Evolutionary conservation across 2,113 vertebrate genomes (phyloP).

Genomic region (Glareola pratincola): DNA sequence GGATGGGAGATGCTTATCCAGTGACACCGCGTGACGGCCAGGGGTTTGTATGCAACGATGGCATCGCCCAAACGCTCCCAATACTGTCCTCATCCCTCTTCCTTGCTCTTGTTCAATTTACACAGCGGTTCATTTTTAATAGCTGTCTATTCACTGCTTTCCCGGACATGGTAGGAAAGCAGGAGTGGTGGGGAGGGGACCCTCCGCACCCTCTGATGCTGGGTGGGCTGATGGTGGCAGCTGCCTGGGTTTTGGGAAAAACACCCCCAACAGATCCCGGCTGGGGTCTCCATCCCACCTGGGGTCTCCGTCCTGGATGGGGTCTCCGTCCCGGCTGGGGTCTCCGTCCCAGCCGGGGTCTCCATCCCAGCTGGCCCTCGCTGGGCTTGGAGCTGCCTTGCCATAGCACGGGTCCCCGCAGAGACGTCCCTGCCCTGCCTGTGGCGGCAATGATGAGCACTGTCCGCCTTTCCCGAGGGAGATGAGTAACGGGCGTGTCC

Average conservation of each 20-base stretch:
- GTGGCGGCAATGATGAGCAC: neutral
- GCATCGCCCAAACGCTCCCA: neutral
- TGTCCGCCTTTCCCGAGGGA: neutral
- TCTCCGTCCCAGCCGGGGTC: too few relatives aligned
- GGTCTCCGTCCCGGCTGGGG: neutral
- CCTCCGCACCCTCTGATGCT: rapidly evolving
- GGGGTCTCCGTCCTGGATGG: too few relatives aligned
- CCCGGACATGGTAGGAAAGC: neutral
- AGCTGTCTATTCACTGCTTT: neutral
- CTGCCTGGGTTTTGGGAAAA: neutral
- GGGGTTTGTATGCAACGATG: neutral
- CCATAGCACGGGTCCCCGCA: neutral
- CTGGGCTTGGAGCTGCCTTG: neutral
- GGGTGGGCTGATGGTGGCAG: neutral
- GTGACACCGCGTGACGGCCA: rapidly evolving
- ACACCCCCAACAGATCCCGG: neutral
- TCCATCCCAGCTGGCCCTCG: neutral
- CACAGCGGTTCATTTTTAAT: neutral
- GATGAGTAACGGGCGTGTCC: neutral
- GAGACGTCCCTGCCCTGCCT: neutral
- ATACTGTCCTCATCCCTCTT: neutral
- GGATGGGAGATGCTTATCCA: neutral
- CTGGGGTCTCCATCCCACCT: neutral
- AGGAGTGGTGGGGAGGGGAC: neutral
- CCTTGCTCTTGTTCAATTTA: neutral